Evolutionary conservation across 2,888 invertebrate genomes (phyloP).

Genomic region (Bugulina stolonifera): DNA sequence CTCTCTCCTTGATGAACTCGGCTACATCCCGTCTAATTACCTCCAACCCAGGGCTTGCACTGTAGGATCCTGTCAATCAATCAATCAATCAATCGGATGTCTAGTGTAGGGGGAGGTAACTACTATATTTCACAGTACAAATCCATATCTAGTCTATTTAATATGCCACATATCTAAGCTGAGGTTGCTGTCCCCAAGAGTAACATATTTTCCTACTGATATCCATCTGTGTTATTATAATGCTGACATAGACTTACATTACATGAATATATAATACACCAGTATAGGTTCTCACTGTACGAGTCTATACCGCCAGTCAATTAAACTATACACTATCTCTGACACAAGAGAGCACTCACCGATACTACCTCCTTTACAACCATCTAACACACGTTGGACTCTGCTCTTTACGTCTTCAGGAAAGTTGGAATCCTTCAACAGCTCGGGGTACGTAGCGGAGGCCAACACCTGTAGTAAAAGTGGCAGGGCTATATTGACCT

Average conservation of each 20-base stretch:
- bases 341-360: conserved; percentile 52
- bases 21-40: conserved; percentile 79
- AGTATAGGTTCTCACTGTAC: no score
- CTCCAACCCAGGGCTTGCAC: conserved; percentile 83
- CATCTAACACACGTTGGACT: conserved; percentile 63
- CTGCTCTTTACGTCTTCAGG: conserved; percentile 76
- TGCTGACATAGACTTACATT: no score
- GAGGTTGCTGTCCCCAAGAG: no score
- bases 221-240: no score
- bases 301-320: no score
- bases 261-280: no score
- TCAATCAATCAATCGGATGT: neutral
- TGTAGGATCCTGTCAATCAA: conserved; percentile 62
- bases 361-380: conserved; percentile 72
- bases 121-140: no score
- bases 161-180: no score
- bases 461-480: conserved; percentile 25
- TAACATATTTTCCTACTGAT: no score
- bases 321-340: neutral
- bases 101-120: neutral
- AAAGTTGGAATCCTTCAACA: conserved; percentile 67
- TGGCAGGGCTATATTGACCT: neutral
- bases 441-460: conserved; percentile 30
- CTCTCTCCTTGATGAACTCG: conserved; percentile 69
- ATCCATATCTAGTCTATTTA: no score